Base-by-base conservation (phyloP, 2,797 vertebrate genomes). In the Microchirus variegatus region DNA sequence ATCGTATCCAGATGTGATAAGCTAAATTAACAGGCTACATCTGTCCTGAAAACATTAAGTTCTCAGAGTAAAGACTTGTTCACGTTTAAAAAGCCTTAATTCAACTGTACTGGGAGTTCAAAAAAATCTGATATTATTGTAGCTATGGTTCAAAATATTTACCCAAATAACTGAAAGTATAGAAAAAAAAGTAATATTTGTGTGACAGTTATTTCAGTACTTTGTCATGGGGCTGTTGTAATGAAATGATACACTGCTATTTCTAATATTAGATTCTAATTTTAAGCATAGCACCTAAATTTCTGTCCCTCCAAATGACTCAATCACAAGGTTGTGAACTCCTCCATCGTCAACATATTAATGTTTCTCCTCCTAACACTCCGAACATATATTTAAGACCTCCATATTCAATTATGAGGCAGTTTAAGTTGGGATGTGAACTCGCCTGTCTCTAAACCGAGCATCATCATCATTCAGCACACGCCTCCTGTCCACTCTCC, bases 401-500 rank as follows among this genome's bases (percentile, higher is more conserved):
- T 22, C 51, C 1, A 57, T 63, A 53, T 75, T 53, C 72, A 80
- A 83, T 87, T 78, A 82, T 2, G 56, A 75, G 43, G 62, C 52
- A 47, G 74, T 75, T 74, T 77, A 57, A 45, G 72, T 61, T 70
- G 11, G 65, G 64, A 73, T 43, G 68, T 41, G 31, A 31, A 31
- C 31, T 31, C 7, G 31, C 36, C 43, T 18, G 1, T 67, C 70
- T 78, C 72, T 83, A 86, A 90, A 82, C 75, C 70, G 77, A 67
- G 59, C 77, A 90, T 88, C 82, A 69, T 88, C 82, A 69, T 72
- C 59, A 90, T 86, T 88, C 88, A 59, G 51, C 67, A 8, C 86
- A 88, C 74, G 73, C 26, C 49, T 68, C 47, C 53, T 48, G 53
- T 58, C 37, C 58, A 4, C 67, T 73, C 63, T 67, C 45, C 62